phyloP scores from a whole-genome alignment of 2,113 vertebrate species.

The Phaethornis superciliosus region DNA sequence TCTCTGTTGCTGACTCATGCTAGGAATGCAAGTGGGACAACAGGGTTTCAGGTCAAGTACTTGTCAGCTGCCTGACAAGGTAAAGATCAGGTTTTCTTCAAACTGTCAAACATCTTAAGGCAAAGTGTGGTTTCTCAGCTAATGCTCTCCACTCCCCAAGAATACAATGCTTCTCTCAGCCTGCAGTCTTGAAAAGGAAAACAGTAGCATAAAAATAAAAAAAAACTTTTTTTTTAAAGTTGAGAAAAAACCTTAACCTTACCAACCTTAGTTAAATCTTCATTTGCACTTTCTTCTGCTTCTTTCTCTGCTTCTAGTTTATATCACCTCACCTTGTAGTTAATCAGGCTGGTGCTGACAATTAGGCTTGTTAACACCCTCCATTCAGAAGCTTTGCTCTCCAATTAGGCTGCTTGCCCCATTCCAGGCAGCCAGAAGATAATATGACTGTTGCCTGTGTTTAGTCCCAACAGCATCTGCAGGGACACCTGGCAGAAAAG shows the following conservation, averaged over 20 bases:
- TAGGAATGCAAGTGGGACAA: not conserved
- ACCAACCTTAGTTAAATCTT: not conserved
- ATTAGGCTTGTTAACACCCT: slow-evolving; percentile 32
- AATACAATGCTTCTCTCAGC: not conserved
- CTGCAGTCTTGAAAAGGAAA: not conserved
- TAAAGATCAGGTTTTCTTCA: slow-evolving; percentile 19
- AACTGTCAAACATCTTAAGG: not conserved
- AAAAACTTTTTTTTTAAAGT: not conserved
- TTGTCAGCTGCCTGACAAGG: slow-evolving; percentile 3
- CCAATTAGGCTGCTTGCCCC: not conserved
- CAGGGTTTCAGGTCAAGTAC: slow-evolving; percentile 20
- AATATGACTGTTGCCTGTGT: not conserved
- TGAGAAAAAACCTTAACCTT: not conserved
- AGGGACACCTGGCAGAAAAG: not conserved
- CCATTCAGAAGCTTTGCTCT: not conserved
- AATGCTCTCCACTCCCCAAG: not conserved
- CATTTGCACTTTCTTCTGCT: not conserved
- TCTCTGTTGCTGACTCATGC: not conserved
- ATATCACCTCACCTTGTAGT: not conserved
- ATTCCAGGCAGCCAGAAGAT: not conserved
- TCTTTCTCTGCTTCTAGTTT: not conserved
- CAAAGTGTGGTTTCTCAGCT: not conserved
- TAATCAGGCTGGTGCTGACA: slow-evolving; percentile 10
- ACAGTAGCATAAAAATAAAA: not conserved
- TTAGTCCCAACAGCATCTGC: not conserved